Conservation (phyloP, 1,140 invertebrate species). For the Dendroctonus valens region DNA sequence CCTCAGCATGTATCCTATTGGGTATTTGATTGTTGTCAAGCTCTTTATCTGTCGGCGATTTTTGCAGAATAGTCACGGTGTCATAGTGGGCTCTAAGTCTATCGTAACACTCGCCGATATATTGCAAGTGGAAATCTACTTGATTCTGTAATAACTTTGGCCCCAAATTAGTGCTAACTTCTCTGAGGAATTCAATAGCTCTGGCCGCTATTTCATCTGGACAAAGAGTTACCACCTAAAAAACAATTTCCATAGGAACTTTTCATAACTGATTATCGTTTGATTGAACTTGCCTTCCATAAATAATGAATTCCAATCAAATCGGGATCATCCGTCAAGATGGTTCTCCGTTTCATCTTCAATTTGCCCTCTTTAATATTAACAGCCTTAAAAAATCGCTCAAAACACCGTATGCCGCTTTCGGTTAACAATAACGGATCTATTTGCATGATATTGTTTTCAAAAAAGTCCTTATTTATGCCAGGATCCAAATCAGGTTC, state of each 20-base stretch:
- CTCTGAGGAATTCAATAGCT: constrained; percentile 88
- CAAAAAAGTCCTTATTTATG: constrained; percentile 95
- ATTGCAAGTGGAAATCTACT: constrained; percentile 85
- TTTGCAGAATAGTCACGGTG: constrained; percentile 62
- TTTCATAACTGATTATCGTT: constrained; percentile 5
- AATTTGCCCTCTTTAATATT: constrained; percentile 95
- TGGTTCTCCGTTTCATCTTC: constrained; percentile 77
- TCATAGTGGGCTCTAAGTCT: constrained; percentile 81
- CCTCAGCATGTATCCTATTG: constrained; percentile 65
- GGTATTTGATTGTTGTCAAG: constrained; percentile 49
- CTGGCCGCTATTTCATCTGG: constrained; percentile 88
- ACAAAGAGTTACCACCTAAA: constrained; percentile 75
- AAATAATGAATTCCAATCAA: constrained; percentile 95
- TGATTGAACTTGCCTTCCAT: constrained; percentile 63
- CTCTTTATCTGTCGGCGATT: constrained; percentile 44
- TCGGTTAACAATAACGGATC: constrained; percentile 90
- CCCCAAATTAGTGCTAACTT: constrained; percentile 92
- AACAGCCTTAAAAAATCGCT: constrained; percentile 95
- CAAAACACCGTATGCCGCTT: constrained; percentile 92
- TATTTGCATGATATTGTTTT: constrained; percentile 90
- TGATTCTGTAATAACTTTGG: constrained; percentile 74
- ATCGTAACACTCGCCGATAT: constrained; percentile 87
- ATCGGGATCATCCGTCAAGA: constrained; percentile 82
- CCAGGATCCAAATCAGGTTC: constrained; percentile 96
- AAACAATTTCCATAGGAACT: background rate